Evolutionary conservation across 35 echinoderm and acorn worm genomes (phyloP).

Genomic region (Heliocidaris erythrogramma): DNA sequence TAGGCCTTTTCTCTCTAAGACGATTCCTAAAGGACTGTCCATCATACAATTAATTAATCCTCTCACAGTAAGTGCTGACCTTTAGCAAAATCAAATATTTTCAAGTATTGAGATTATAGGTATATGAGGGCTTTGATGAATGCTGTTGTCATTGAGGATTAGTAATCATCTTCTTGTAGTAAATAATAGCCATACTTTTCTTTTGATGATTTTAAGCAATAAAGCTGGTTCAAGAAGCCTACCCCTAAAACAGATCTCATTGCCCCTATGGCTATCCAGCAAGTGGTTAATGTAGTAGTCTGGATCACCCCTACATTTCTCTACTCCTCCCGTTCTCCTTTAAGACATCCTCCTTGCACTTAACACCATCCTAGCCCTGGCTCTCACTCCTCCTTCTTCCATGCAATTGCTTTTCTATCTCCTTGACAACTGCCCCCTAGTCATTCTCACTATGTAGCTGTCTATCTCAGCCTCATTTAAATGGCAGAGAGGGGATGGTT

Average conservation of each 20-base stretch:
- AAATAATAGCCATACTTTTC: neutral
- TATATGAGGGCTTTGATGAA: neutral
- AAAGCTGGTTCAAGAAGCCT: neutral
- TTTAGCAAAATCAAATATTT: too few relatives aligned
- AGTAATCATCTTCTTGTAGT: neutral
- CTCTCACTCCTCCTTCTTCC: neutral
- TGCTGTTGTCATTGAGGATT: neutral
- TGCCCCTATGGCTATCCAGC: neutral
- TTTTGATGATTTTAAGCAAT: constrained; percentile 3
- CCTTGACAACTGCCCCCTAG: neutral
- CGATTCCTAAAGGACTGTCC: neutral
- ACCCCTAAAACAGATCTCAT: neutral
- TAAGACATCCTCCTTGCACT: neutral
- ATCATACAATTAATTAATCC: too few relatives aligned
- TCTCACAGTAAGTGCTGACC: too few relatives aligned
- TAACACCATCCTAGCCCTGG: neutral
- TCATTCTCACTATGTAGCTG: neutral
- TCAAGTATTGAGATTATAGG: too few relatives aligned
- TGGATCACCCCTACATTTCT: neutral
- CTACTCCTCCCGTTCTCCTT: neutral
- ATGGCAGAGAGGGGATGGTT: neutral
- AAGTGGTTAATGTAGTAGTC: neutral
- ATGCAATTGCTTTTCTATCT: neutral
- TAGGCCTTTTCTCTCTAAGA: neutral
- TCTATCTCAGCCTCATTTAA: neutral